Evolutionary conservation across 2,888 invertebrate species (phyloP).

Genomic region (Sinodicranocentrus sp.): DNA sequence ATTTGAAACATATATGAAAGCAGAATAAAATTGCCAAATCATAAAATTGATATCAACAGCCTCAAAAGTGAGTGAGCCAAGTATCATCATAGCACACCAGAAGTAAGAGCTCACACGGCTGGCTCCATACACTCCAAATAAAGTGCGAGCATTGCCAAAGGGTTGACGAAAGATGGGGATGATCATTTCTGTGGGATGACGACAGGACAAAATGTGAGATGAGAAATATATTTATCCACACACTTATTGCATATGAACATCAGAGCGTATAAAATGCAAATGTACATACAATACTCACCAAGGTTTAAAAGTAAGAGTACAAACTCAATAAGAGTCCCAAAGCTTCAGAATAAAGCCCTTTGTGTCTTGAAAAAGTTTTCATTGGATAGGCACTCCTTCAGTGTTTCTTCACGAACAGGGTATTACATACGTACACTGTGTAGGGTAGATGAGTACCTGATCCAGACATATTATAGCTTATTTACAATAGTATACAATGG

Average conservation of each 20-base stretch:
- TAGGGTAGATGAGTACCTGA: too few species aligned
- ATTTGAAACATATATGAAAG: too few species aligned
- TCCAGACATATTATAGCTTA: too few species aligned
- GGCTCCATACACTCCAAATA: constrained; percentile 39
- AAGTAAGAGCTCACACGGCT: not conserved
- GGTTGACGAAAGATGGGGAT: constrained; percentile 41
- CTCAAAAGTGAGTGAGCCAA: constrained; percentile 5
- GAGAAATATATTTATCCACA: not conserved
- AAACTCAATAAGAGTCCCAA: not conserved
- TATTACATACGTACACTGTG: not conserved
- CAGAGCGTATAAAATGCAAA: not conserved
- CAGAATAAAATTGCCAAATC: not conserved
- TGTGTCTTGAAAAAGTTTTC: constrained; percentile 29
- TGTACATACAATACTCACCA: too few species aligned
- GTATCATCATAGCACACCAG: not conserved
- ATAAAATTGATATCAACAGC: not conserved
- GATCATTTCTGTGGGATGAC: constrained; percentile 15
- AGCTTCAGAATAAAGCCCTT: constrained; percentile 25
- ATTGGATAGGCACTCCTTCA: constrained; percentile 41
- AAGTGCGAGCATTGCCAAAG: constrained; percentile 43
- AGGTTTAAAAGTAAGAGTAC: too few species aligned
- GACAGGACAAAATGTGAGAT: not conserved
- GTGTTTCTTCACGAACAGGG: constrained; percentile 4
- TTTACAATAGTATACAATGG: too few species aligned
- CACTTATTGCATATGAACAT: not conserved